Percentiles rank a stretch among this genome's conserved stretches.
phyloP scores from a whole-genome alignment of 2,113 vertebrate genomes.

The Lepus europaeus region DNA sequence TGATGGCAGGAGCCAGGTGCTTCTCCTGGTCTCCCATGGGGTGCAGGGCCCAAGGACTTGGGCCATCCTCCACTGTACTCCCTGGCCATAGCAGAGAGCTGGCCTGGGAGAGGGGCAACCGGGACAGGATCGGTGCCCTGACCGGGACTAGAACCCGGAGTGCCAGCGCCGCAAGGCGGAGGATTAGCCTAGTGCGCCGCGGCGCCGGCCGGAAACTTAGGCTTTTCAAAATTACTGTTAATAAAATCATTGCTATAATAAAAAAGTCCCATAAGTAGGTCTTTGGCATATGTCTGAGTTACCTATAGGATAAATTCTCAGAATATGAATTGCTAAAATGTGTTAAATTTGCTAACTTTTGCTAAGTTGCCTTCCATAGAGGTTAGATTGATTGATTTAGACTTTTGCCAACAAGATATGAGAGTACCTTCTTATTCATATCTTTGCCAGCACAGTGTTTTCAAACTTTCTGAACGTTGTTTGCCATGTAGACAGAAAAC shows the following conservation, averaged over 20 bases:
- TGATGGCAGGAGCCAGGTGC: too few species aligned
- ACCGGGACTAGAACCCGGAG: too few species aligned
- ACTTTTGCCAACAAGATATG: neutral
- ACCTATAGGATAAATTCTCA: neutral
- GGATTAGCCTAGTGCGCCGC: too few species aligned
- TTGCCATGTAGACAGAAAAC: neutral
- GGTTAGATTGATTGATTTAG: neutral
- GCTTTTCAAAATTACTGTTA: neutral
- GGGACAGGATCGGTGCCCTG: too few species aligned
- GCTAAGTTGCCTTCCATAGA: neutral
- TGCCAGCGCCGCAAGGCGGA: too few species aligned
- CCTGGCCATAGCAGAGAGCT: too few species aligned
- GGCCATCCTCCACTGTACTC: too few species aligned
- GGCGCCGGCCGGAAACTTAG: too few species aligned
- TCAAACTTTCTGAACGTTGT: neutral
- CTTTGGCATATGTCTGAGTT: neutral
- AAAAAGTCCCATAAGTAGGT: neutral
- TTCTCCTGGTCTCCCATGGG: too few species aligned
- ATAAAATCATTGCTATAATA: neutral
- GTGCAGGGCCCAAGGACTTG: too few species aligned
- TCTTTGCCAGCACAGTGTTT: neutral
- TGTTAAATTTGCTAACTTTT: slow-evolving; percentile 43
- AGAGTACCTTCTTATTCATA: neutral
- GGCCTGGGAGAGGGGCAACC: too few species aligned
- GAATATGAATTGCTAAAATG: slow-evolving; percentile 17